A percentile compares a stretch with the other conserved stretches of the same genome.
Evolutionary conservation across 2,113 vertebrate species (phyloP).

Genomic region (Microtus ochrogaster): DNA sequence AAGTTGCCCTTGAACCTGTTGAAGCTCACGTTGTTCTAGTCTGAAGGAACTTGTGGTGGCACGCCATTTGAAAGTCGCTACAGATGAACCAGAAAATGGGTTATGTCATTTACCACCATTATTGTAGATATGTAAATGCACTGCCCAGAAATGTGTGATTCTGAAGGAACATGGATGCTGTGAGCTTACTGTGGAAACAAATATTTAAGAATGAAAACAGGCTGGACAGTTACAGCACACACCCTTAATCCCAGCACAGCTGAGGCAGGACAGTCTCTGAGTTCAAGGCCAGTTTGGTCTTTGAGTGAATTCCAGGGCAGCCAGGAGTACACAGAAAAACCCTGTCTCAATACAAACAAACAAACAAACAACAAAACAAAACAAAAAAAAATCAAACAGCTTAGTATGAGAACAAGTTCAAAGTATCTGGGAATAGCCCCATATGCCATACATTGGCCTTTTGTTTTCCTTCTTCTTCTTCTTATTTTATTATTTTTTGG

Average conservation of each 20-base stretch:
- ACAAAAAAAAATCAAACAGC: neutral
- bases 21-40: neutral
- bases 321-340: neutral
- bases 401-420: neutral
- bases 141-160: neutral
- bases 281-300: neutral
- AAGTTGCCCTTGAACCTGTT: neutral
- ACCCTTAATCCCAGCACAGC: neutral
- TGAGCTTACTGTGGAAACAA: neutral
- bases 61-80: neutral
- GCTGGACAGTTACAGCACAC: too few relatives aligned
- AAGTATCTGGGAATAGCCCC: neutral
- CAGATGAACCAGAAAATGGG: neutral
- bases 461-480: neutral
- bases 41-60: neutral
- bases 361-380: neutral
- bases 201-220: neutral
- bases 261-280: neutral
- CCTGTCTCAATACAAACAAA: neutral
- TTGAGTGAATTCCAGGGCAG: neutral
- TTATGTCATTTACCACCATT: neutral
- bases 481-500: neutral
- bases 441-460: neutral
- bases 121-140: neutral
- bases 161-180: neutral